phyloP scores from a whole-genome alignment of 2,888 invertebrate genomes.

The Habrosyne pyritoides region DNA sequence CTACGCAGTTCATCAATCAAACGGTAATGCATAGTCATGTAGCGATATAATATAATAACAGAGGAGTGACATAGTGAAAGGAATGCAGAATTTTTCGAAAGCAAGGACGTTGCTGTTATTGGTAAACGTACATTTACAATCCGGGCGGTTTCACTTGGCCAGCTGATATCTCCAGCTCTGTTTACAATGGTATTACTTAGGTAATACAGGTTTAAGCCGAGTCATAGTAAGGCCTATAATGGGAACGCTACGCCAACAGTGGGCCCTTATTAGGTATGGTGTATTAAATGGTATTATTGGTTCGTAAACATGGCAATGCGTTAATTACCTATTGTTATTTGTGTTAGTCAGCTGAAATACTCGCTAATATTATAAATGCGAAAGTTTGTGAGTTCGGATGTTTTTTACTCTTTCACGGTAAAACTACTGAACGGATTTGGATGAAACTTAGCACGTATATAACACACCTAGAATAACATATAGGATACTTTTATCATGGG shows the following conservation, averaged over 20 bases:
- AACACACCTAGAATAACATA: too few species aligned
- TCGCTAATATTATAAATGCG: too few species aligned
- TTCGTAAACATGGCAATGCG: too few species aligned
- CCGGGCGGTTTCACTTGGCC: slow-evolving; percentile 44
- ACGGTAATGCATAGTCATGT: slow-evolving; percentile 10
- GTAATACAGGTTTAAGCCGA: not conserved
- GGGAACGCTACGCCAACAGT: not conserved
- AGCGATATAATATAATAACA: not conserved
- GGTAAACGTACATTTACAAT: slow-evolving; percentile 39
- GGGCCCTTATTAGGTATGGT: not conserved
- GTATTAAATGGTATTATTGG: not conserved
- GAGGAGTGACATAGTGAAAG: slow-evolving; percentile 2
- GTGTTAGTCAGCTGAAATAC: not conserved
- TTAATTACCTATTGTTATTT: not conserved
- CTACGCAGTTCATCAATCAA: not conserved
- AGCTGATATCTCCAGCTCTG: slow-evolving; percentile 14
- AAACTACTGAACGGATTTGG: too few species aligned
- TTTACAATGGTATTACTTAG: slow-evolving; percentile 9
- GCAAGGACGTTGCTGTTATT: slow-evolving; percentile 52
- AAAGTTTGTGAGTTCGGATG: too few species aligned
- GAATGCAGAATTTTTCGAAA: slow-evolving; percentile 49
- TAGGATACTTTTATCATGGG: too few species aligned
- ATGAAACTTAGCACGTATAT: too few species aligned
- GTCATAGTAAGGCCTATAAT: slow-evolving; percentile 1
- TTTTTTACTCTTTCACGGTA: too few species aligned